phyloP scores from a whole-genome alignment of 23 tunicate genomes.

The Pegea sp. region DNA sequence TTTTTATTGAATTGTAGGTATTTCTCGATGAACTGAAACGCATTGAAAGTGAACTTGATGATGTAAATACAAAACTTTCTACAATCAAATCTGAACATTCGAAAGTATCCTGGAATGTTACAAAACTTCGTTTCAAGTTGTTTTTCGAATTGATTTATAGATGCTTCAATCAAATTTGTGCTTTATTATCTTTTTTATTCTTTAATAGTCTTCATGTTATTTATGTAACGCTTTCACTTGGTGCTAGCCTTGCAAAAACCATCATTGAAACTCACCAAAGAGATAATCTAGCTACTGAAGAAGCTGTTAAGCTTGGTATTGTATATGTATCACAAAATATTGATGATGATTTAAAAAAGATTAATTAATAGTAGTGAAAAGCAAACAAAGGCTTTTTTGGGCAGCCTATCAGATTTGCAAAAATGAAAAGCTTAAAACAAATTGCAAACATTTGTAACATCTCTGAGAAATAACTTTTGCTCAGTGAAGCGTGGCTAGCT shows the following conservation, averaged over 20 bases:
- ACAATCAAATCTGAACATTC: conserved; percentile 3
- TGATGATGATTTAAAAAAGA: too few species aligned
- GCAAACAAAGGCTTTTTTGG: too few species aligned
- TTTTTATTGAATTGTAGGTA: conserved; percentile 5
- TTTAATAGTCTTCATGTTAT: conserved; percentile 9
- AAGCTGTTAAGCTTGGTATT: neutral
- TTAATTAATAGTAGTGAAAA: too few species aligned
- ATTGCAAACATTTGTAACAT: too few species aligned
- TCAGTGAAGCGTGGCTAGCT: too few species aligned
- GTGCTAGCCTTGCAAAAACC: conserved; percentile 9
- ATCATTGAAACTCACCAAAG: conserved; percentile 9
- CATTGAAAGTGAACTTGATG: conserved; percentile 16
- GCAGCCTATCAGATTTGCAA: too few species aligned
- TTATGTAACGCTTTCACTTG: conserved; percentile 8
- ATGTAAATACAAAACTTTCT: conserved; percentile 4
- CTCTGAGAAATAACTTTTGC: too few species aligned
- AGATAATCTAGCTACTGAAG: neutral
- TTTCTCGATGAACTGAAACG: conserved; percentile 22
- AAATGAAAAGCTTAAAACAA: too few species aligned
- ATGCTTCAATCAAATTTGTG: conserved; percentile 7
- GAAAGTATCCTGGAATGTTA: conserved; percentile 3
- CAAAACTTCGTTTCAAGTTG: conserved; percentile 6
- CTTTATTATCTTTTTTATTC: conserved; percentile 13
- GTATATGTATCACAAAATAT: neutral
- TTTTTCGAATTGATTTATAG: conserved; percentile 7